phyloP scores from a whole-genome alignment of 2,797 vertebrate species.

The Gymnothorax reevesii region DNA sequence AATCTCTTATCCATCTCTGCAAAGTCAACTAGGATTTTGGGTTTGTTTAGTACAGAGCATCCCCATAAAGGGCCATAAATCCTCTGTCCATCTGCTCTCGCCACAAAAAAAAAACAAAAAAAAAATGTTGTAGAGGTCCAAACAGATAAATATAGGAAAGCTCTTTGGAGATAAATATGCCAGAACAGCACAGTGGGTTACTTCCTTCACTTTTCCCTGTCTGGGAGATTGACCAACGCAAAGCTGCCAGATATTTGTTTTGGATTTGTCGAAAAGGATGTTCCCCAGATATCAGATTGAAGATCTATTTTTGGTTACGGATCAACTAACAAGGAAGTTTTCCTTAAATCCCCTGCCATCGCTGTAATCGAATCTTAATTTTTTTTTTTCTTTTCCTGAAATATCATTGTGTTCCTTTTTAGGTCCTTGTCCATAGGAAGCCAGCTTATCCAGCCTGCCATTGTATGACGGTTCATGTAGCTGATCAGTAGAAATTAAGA shows the following conservation, averaged over 20 bases:
- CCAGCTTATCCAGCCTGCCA: background rate
- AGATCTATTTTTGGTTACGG: background rate
- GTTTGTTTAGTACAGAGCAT: no score
- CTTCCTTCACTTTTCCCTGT: background rate
- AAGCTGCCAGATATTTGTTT: background rate
- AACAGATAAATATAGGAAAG: background rate
- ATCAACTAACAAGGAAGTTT: background rate
- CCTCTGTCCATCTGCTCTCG: no score
- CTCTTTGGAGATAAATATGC: background rate
- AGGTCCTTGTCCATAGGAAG: background rate
- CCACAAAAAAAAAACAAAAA: no score
- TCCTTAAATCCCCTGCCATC: slow-evolving; percentile 1
- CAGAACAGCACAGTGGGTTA: background rate
- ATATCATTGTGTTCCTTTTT: background rate
- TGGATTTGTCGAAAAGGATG: slow-evolving; percentile 7
- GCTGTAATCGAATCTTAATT: background rate
- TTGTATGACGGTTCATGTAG: background rate
- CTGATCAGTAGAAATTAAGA: background rate
- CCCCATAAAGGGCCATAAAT: no score
- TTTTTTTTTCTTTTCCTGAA: background rate
- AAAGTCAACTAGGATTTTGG: no score
- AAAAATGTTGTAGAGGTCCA: no score
- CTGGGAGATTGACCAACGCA: background rate
- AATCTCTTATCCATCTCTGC: no score
- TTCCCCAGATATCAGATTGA: background rate